Evolutionary conservation across 2,888 invertebrate genomes (phyloP).

Genomic region (Drosophila monieri): DNA sequence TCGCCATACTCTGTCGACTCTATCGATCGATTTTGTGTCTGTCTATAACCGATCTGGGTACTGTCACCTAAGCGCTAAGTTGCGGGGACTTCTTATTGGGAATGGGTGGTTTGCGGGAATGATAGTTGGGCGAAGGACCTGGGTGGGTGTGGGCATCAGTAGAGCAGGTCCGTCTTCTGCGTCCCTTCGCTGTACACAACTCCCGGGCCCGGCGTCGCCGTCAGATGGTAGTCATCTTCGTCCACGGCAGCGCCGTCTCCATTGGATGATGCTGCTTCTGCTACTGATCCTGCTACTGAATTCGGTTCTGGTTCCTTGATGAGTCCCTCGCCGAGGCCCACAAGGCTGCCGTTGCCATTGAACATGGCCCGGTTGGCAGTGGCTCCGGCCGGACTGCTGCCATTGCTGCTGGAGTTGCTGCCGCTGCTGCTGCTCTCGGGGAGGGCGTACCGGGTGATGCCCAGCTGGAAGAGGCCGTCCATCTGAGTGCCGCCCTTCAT

Average conservation of each 20-base stretch:
- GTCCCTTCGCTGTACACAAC: constrained; percentile 84
- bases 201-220: constrained; percentile 53
- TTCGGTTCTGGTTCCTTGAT: constrained; percentile 45
- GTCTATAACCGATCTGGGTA: constrained; percentile 34
- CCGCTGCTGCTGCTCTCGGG: constrained; percentile 57
- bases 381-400: constrained; percentile 32
- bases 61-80: constrained; percentile 50
- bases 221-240: constrained; percentile 53
- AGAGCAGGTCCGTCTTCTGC: constrained; percentile 83
- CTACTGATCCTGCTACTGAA: constrained; percentile 1
- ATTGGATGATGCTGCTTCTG: constrained; percentile 5
- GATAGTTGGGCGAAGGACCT: too few relatives aligned
- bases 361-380: constrained; percentile 43
- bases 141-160: constrained; percentile 56
- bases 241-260: constrained; percentile 16
- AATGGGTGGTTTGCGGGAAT: not conserved
- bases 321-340: constrained; percentile 60
- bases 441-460: constrained; percentile 87
- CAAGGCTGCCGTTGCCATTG: constrained; percentile 57
- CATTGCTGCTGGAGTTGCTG: constrained; percentile 31
- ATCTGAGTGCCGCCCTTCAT: constrained; percentile 87
- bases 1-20: constrained; percentile 18
- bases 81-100: constrained; percentile 1
- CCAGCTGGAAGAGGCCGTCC: constrained; percentile 90
- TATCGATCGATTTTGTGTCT: not conserved